Evolutionary conservation across 1,140 invertebrate species (phyloP).

Genomic region (Chlorops oryzae): DNA sequence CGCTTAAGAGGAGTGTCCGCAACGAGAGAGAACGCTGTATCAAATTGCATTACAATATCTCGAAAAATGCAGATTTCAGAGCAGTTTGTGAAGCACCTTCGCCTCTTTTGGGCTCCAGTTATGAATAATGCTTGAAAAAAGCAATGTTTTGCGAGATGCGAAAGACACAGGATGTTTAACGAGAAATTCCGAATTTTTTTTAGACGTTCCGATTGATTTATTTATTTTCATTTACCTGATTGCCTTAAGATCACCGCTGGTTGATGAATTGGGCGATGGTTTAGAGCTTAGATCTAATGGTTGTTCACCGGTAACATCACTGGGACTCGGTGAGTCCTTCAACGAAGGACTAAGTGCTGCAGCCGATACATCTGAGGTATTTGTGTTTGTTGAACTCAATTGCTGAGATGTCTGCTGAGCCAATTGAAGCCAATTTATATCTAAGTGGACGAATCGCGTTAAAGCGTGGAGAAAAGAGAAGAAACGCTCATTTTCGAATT

Average conservation of each 20-base stretch:
- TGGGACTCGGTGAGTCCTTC: slow-evolving; percentile 54
- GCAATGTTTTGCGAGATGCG: too few relatives aligned
- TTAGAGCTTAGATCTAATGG: slow-evolving; percentile 76
- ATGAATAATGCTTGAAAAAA: too few relatives aligned
- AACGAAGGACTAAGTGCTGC: slow-evolving; percentile 44
- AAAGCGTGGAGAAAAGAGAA: slow-evolving; percentile 21
- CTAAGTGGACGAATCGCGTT: slow-evolving; percentile 34
- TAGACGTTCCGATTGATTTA: too few relatives aligned
- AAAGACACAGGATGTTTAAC: too few relatives aligned
- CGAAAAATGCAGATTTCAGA: too few relatives aligned
- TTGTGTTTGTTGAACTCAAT: slow-evolving; percentile 35
- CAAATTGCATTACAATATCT: too few relatives aligned
- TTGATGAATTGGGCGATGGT: slow-evolving; percentile 47
- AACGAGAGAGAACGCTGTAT: too few relatives aligned
- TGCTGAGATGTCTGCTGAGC: slow-evolving; percentile 27
- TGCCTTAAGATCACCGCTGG: slow-evolving; percentile 41
- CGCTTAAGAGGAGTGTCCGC: too few relatives aligned
- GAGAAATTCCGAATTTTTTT: too few relatives aligned
- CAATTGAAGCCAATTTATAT: too few relatives aligned
- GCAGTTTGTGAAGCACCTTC: too few relatives aligned
- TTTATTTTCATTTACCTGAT: slow-evolving; percentile 37
- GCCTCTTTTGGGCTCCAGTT: too few relatives aligned
- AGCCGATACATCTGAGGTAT: slow-evolving; percentile 45
- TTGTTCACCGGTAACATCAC: slow-evolving; percentile 57
- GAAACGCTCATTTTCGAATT: slow-evolving; percentile 23